A percentile compares a stretch with the other conserved stretches of the same genome.
These are phyloP conservation scores for Samia ricini DNA, from an alignment of 1,140 invertebrate species.

Conservation along the genomic window DNA sequence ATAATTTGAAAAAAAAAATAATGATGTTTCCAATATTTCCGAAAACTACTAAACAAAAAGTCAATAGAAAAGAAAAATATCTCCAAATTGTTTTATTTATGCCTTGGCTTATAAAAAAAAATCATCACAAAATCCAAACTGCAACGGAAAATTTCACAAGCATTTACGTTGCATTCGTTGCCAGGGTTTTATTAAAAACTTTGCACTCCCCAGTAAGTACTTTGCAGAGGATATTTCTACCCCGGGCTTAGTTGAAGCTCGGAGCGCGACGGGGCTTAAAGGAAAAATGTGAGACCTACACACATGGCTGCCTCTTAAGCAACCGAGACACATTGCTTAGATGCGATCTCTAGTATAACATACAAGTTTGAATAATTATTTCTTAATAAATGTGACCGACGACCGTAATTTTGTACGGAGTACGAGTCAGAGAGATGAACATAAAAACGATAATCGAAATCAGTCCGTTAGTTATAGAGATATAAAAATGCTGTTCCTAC, in stretches of 20 bases:
- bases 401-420: too few species aligned
- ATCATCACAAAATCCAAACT: not conserved
- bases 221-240: not conserved
- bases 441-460: too few species aligned
- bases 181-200: not conserved
- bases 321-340: not conserved
- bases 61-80: too few species aligned
- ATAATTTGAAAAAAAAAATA: too few species aligned
- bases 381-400: too few species aligned
- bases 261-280: not conserved
- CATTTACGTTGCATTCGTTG: not conserved
- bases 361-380: too few species aligned
- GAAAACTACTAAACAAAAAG: too few species aligned
- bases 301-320: not conserved
- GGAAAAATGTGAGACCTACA: slow-evolving; percentile 1
- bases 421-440: too few species aligned
- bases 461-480: too few species aligned
- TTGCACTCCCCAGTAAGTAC: not conserved
- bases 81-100: too few species aligned
- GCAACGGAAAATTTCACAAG: not conserved
- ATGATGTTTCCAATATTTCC: too few species aligned
- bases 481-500: too few species aligned
- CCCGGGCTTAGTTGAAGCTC: not conserved
- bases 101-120: not conserved
- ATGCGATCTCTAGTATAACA: not conserved